Base-by-base conservation (phyloP, 2,888 invertebrate species). In the Scrobipalpa atriplicella region DNA sequence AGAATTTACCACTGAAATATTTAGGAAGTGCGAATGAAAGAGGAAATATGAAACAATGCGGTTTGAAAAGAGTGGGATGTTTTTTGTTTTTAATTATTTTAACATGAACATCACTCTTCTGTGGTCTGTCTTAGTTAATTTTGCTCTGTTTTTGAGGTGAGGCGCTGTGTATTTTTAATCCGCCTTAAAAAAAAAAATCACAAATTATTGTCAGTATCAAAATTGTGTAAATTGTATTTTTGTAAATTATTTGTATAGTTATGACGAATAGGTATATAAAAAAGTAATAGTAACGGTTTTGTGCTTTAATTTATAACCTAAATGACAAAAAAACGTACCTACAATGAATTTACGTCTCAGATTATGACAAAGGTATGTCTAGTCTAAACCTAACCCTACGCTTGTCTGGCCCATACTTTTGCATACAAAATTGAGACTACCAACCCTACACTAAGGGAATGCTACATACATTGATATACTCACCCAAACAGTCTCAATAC, bases 1-100 rank as follows among this genome's bases (percentile, higher is more conserved):
- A 83, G 84, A 82, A 81, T 84, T 82, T 84, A 82, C 80, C 73
- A 70, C 78, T 89, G 71, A 89, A 89, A 83, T 89, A 89, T 90
- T 89, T 74, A 85, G 76, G 71, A 71, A 71, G 69, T 75, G 78
- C 77, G 74, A 77, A 77, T 84, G 77, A 84, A 83, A 83, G 84
- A 85, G 78, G 78, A 78, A 78, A 71, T 84, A 85, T 82, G 76
- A 29, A 62, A 41, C 39, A 78, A 71, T 78, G 77, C 68, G 65
- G 65, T 71, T 70, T 65, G 73, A 74, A 71, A 71, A 70, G 70
- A 69, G 73, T 74, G 70, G 69, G 74, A 73, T 38, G 21, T 47
- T 18, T 51, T 78, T 76, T 77, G 75, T 75, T 70, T 68, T 71
- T 78, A 77, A 78, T 80, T 76, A 78, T 78, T 79, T 78, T 70